Percentiles rank a stretch among this genome's conserved stretches.
phyloP scores from a whole-genome alignment of 2,797 vertebrate species.

The Tapera naevia region DNA sequence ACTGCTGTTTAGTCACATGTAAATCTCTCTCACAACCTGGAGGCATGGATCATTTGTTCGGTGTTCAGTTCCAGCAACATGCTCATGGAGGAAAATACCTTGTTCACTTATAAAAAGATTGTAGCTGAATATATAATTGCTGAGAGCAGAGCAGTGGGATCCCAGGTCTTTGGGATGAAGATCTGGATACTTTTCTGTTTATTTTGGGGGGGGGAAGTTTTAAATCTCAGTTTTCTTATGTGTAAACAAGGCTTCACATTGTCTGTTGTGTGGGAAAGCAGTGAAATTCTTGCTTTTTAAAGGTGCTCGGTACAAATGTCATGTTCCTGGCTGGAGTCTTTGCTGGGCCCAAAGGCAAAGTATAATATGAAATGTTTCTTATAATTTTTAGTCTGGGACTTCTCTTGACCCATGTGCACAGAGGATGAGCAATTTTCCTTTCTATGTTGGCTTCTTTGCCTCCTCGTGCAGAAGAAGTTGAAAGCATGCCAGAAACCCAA shows the following conservation, averaged over 20 bases:
- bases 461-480: neutral
- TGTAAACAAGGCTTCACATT: neutral
- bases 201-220: neutral
- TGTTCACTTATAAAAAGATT: constrained; percentile 7
- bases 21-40: constrained; percentile 55
- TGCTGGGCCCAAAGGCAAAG: constrained; percentile 15
- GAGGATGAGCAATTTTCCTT: constrained; percentile 16
- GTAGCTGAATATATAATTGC: neutral
- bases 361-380: neutral
- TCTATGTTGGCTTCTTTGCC: neutral
- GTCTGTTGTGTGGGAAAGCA: neutral
- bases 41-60: constrained; percentile 22
- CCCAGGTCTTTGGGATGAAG: neutral
- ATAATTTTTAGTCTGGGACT: neutral
- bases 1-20: constrained; percentile 4
- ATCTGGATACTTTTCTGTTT: neutral
- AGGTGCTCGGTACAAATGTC: neutral
- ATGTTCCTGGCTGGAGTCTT: constrained; percentile 10
- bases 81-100: neutral
- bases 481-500: neutral
- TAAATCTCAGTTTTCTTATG: neutral
- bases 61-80: neutral
- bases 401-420: neutral
- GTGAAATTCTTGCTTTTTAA: neutral
- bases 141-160: neutral